Evolutionary conservation across 1,140 invertebrate species (phyloP).

Genomic region (Zeugodacus cucurbitae): DNA sequence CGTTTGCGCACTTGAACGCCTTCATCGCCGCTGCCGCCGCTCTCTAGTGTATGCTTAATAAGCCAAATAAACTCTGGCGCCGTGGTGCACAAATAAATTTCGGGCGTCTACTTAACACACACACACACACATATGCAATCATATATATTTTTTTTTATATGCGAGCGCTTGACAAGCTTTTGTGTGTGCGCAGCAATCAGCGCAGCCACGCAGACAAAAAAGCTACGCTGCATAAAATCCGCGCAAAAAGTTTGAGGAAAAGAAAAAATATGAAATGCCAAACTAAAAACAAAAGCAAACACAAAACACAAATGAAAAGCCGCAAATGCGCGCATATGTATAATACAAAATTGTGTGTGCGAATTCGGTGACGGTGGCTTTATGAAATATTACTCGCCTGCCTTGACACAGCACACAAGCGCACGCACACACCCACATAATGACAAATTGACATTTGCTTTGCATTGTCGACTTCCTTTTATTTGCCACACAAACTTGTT

Average conservation of each 20-base stretch:
- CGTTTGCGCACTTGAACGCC: constrained; percentile 8
- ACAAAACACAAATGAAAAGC: neutral
- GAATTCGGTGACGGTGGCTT: neutral
- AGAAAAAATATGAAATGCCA: neutral
- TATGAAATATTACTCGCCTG: neutral
- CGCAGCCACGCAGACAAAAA: neutral
- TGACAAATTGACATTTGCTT: neutral
- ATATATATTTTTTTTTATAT: neutral
- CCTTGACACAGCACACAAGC: neutral
- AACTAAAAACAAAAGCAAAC: neutral
- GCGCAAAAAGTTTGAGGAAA: neutral
- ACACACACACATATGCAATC: neutral
- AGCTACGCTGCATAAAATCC: neutral
- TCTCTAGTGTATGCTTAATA: neutral
- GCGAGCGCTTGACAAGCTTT: neutral
- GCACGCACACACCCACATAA: neutral
- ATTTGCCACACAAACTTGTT: neutral
- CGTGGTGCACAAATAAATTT: neutral
- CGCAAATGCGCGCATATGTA: neutral
- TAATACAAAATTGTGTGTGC: neutral
- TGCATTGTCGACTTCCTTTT: neutral
- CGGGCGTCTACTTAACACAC: neutral
- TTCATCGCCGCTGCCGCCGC: neutral
- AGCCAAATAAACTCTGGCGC: constrained; percentile 9
- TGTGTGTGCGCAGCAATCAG: neutral